Evolutionary conservation across 2,888 invertebrate genomes (phyloP), one percentile per base, ranked within the genome.

Genomic region (Amphipyra tragopoginis): DNA sequence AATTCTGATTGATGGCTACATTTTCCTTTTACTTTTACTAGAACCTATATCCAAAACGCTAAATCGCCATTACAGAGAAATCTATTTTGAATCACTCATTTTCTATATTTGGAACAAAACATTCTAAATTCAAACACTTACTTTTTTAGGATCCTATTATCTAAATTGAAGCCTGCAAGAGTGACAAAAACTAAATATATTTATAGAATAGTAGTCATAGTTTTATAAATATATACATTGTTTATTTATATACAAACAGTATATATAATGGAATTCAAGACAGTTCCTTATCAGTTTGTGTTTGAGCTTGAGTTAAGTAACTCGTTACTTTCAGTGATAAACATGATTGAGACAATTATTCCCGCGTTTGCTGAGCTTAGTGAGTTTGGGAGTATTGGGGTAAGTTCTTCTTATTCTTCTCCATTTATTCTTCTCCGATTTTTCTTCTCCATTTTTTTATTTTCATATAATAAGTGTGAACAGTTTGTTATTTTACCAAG

Each of bases 361-460:
- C 80, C 80, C 10, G 61, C 69, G 40, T 80, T 79, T 29, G 72
- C 75, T 44, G 51, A 72, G 26, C 29, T 80, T 0, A 68, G 79
- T 49, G 80, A 80, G 56, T 75, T 80, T 2, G 79, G 43, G 0
- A 79, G 80, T 45, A 13, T 52, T 5, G 73, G 79, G 56, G 80
- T 80, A 42, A 80, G 80, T 78, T 40, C 2, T n/a, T 42, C n/a
- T 55, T 45, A 5, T 48, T 29, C 9, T 5, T 13, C 5, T 33
- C 29, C 0, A 48, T 13, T 44, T 1, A 42, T 15, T 44, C 4
- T 2, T 0, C 26, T 36, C n/a, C n/a, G n/a, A n/a, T n/a, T n/a
- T n/a, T n/a, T n/a, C n/a, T n/a, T n/a, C n/a, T n/a, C n/a, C n/a
- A n/a, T n/a, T n/a, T n/a, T n/a, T n/a, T n/a, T n/a, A n/a, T n/a